Conservation (phyloP, 2,113 vertebrate species). For the Melanotaenia duboulayi region DNA sequence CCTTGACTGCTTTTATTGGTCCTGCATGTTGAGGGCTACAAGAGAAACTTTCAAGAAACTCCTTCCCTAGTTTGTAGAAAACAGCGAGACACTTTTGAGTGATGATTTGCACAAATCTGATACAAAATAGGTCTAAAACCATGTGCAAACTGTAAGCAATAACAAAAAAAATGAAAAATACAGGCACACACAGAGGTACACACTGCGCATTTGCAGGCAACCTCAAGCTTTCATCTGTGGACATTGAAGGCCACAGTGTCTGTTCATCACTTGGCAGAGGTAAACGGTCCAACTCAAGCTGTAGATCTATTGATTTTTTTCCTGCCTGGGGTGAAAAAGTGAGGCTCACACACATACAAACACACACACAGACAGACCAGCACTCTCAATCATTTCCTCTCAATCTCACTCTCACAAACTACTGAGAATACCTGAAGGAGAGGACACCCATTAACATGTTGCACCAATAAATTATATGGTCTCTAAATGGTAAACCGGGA, state of each 20-base stretch:
- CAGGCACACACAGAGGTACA: constrained; percentile 8
- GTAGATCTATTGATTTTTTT: constrained; percentile 67
- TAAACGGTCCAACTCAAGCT: constrained; percentile 63
- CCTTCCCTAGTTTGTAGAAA: not conserved
- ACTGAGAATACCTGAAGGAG: constrained; percentile 55
- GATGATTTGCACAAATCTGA: constrained; percentile 6
- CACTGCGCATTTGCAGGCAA: constrained; percentile 15
- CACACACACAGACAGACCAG: constrained; percentile 32
- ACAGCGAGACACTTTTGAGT: constrained; percentile 1
- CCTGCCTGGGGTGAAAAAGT: constrained; percentile 57
- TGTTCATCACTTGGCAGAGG: constrained; percentile 66
- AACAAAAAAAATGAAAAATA: constrained; percentile 6
- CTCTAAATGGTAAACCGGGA: constrained; percentile 56
- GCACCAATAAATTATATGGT: constrained; percentile 48
- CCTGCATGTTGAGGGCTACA: constrained; percentile 3
- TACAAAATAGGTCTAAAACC: constrained; percentile 12
- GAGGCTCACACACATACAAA: constrained; percentile 18
- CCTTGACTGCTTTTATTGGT: constrained; percentile 11
- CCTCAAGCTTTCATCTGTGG: constrained; percentile 18
- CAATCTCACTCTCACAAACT: constrained; percentile 25
- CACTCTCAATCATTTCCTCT: constrained; percentile 52
- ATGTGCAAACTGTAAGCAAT: constrained; percentile 8
- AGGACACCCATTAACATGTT: constrained; percentile 56
- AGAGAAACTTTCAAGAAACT: constrained; percentile 60
- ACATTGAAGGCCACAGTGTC: constrained; percentile 56